Conservation (phyloP, 2,113 vertebrate species). For the Neodon shergylaensis region DNA sequence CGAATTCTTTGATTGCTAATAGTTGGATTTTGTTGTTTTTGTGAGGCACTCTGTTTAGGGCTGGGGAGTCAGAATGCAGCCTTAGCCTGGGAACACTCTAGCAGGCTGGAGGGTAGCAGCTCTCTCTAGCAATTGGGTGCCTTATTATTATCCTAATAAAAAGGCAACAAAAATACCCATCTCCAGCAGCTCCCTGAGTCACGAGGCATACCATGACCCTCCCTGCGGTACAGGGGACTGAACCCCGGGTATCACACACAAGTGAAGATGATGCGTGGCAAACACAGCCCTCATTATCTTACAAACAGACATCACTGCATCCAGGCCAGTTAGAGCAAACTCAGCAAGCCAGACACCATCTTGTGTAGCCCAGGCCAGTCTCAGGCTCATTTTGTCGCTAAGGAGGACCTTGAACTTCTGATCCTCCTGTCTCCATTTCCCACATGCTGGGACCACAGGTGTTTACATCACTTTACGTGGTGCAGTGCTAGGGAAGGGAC, state of each 20-base stretch:
- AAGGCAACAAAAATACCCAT: not conserved
- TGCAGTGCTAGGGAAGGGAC: not conserved
- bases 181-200: rapidly evolving
- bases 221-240: too few species aligned
- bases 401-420: not conserved
- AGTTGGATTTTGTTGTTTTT: not conserved
- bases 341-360: not conserved
- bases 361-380: not conserved
- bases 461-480: not conserved
- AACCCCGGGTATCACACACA: not conserved
- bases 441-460: not conserved
- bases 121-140: not conserved
- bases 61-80: not conserved
- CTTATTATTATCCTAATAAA: not conserved
- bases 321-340: not conserved
- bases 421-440: not conserved
- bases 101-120: not conserved
- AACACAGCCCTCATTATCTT: not conserved
- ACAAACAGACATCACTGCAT: not conserved
- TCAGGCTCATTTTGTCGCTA: not conserved
- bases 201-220: rapidly evolving
- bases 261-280: too few species aligned
- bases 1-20: not conserved
- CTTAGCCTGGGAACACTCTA: not conserved
- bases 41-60: not conserved